Conservation (phyloP, 2,888 invertebrate genomes). For the Hypsopygia costalis region DNA sequence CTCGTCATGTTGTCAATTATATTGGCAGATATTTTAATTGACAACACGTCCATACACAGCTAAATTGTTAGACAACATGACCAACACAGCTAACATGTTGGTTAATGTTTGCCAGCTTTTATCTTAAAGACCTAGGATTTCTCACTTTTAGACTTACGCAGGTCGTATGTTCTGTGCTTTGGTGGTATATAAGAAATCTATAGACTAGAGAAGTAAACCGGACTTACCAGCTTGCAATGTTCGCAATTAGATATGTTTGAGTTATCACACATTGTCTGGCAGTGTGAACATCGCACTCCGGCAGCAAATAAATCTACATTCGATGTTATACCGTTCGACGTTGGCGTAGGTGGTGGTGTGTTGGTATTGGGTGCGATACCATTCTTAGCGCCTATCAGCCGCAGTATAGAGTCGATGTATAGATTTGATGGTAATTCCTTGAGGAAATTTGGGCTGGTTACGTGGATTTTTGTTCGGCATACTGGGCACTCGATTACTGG, state of each 20-base stretch:
- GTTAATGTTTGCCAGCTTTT: too few species aligned
- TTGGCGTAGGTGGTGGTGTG: conserved; percentile 39
- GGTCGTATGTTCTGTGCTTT: too few species aligned
- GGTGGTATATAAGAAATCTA: too few species aligned
- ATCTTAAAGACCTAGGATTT: too few species aligned
- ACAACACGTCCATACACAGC: too few species aligned
- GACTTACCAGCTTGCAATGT: conserved; percentile 82
- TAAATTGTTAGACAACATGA: too few species aligned
- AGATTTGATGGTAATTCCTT: conserved; percentile 83
- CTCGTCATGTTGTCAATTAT: too few species aligned
- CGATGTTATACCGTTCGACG: conserved; percentile 26
- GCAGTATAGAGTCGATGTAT: conserved; percentile 83
- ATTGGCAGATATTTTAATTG: too few species aligned
- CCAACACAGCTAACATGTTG: too few species aligned
- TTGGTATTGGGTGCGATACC: conserved; percentile 22
- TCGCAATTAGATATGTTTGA: conserved; percentile 61
- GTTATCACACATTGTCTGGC: conserved; percentile 55
- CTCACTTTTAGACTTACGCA: too few species aligned
- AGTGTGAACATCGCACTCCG: conserved; percentile 51
- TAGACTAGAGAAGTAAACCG: background rate
- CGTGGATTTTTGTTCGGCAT: conserved; percentile 73
- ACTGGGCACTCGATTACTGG: conserved; percentile 77
- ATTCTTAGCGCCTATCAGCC: conserved; percentile 56
- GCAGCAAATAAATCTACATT: conserved; percentile 55
- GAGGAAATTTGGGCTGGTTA: conserved; percentile 71